Base-by-base conservation (phyloP, 2,113 vertebrate species). In the Epinephelus fuscoguttatus region DNA sequence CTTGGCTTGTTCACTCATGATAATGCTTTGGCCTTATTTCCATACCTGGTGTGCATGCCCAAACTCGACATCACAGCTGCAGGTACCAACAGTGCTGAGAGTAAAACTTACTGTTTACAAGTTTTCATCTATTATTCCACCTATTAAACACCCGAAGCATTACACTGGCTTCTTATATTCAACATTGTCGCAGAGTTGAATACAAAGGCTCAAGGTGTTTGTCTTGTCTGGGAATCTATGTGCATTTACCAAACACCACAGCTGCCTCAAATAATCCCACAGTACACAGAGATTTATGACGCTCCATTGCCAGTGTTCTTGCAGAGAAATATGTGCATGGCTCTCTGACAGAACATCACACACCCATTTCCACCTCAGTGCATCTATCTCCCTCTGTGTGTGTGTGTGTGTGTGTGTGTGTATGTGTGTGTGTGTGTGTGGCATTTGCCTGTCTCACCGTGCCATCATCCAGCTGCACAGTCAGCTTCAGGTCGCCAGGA, bases 401-500 rank as follows among this genome's bases (percentile, higher is more conserved):
- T 52, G 19, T 59, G 30, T 64, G 27, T 55, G 47, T 63, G 23
- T 21, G 14, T n/a, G 50, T 27, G 27, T 7, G 45, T 70, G 57
- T 49, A 42, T 66, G 4, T 64, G 21, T 52, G 19, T 59, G 30
- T 64, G 27, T 55, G 47, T 63, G 23, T n/a, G 14, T n/a, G 50
- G 8, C 27, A 19, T 72, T 27, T 77, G 74, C 40, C 12, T 19
- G 61, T 80, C 93, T 94, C 86, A 99, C 98, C 94, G 94, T 96
- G 91, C 97, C 98, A 89, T 97, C 97, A 55, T 99, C 98, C 18
- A 98, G 95, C 76, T 91, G 96, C 80, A 99, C 95, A n/a, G 94
- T 94, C 33, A 99, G 96, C n/a, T 95, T 92, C 82, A 94, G 90
- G 91, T 98, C 97, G 56, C 97, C 98, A 40, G 96, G 96, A 70